These are phyloP conservation scores for Ptilonorhynchus violaceus DNA, from an alignment of 2,113 vertebrate genomes.

Conservation along the genomic window DNA sequence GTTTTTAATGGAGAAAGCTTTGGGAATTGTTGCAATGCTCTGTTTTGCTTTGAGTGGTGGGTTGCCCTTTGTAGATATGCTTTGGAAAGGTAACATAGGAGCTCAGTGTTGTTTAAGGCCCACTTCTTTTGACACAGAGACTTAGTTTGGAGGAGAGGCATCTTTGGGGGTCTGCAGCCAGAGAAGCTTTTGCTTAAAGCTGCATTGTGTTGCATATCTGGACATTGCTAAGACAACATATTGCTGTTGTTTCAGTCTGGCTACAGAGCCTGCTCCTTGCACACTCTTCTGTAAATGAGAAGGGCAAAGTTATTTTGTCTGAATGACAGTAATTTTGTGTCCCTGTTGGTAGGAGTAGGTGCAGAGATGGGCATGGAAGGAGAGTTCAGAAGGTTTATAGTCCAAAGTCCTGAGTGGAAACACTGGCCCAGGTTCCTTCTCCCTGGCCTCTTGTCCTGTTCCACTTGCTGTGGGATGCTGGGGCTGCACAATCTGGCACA, in stretches of 20 bases:
- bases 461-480: neutral
- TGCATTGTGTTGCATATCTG: neutral
- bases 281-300: neutral
- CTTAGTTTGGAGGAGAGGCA: neutral
- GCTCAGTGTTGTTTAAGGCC: neutral
- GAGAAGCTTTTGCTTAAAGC: neutral
- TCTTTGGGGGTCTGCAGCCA: neutral
- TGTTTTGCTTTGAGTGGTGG: neutral
- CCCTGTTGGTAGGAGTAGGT: neutral
- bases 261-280: neutral
- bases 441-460: neutral
- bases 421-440: neutral
- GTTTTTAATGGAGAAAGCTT: neutral
- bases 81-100: neutral
- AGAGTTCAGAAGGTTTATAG: neutral
- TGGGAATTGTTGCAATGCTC: neutral
- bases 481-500: neutral
- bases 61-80: neutral
- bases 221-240: accelerated
- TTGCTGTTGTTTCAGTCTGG: neutral
- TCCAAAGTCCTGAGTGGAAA: neutral
- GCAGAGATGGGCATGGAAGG: neutral
- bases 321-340: neutral
- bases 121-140: neutral
- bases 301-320: neutral